Conservation (phyloP, 2,888 invertebrate genomes). For the Ctenicera cuprea region DNA sequence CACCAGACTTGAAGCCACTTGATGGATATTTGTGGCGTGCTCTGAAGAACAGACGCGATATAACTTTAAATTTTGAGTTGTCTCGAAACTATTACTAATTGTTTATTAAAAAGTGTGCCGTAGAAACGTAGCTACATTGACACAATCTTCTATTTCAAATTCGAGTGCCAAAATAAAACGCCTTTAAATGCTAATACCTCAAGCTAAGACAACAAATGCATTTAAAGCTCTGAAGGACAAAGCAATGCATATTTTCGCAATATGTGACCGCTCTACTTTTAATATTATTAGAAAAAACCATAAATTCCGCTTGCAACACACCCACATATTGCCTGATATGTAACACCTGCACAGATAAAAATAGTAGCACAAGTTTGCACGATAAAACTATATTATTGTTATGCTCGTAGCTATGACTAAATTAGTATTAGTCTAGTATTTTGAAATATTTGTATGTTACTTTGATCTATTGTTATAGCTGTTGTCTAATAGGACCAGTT, state of each 20-base stretch:
- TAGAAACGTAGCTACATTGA: too few species aligned
- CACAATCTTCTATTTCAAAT: too few species aligned
- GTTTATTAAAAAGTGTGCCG: too few species aligned
- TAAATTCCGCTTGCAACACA: slow-evolving; percentile 24
- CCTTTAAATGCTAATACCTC: too few species aligned
- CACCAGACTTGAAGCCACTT: too few species aligned
- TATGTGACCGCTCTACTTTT: slow-evolving; percentile 18
- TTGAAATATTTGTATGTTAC: slow-evolving; percentile 19
- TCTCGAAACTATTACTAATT: too few species aligned
- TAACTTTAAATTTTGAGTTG: too few species aligned
- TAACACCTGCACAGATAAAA: slow-evolving; percentile 22
- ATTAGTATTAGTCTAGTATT: slow-evolving; percentile 9
- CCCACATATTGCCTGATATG: slow-evolving; percentile 23
- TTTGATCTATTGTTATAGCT: slow-evolving; percentile 12
- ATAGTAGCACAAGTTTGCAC: slow-evolving; percentile 1
- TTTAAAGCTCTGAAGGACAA: slow-evolving; percentile 7
- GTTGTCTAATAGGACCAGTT: not conserved
- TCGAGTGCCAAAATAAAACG: too few species aligned
- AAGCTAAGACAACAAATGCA: not conserved
- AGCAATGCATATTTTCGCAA: slow-evolving; percentile 6
- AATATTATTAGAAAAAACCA: slow-evolving; percentile 16
- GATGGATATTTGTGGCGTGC: too few species aligned
- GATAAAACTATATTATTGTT: not conserved
- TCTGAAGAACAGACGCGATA: too few species aligned
- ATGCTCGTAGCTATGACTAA: not conserved